phyloP scores from a whole-genome alignment of 2,888 invertebrate genomes.

The Philonicus albiceps region DNA sequence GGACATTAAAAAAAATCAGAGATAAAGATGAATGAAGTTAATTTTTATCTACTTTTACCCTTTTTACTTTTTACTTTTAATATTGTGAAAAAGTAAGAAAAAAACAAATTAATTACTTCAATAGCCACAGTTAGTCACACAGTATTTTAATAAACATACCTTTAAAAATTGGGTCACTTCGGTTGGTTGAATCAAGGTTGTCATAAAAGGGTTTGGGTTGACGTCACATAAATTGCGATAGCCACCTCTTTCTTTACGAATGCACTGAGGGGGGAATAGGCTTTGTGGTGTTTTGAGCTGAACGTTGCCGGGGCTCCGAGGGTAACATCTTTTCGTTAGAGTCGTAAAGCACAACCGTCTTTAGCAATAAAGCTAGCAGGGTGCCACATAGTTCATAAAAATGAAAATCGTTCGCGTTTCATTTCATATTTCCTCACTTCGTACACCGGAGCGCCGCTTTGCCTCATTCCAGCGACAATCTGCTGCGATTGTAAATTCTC shows the following conservation, averaged over 20 bases:
- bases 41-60: too few species aligned
- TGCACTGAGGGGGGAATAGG: not conserved
- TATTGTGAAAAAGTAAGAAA: too few species aligned
- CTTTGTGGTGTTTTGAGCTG: not conserved
- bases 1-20: too few species aligned
- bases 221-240: not conserved
- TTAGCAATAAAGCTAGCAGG: conserved; percentile 12
- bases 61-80: too few species aligned
- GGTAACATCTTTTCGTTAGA: not conserved
- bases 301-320: not conserved
- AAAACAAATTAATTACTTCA: not conserved
- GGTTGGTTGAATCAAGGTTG: not conserved
- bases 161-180: not conserved
- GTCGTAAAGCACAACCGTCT: conserved; percentile 14
- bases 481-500: conserved; percentile 29
- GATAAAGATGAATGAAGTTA: too few species aligned
- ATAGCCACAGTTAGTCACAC: not conserved
- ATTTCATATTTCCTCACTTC: not conserved
- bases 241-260: not conserved
- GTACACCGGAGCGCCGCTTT: not conserved
- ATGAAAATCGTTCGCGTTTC: not conserved
- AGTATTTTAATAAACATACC: too few species aligned
- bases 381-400: conserved; percentile 26
- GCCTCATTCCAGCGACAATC: conserved; percentile 1
- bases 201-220: not conserved